Evolutionary conservation across 2,113 vertebrate genomes (phyloP), one percentile per base, ranked within the genome.

Genomic region (Syngnathus typhle): DNA sequence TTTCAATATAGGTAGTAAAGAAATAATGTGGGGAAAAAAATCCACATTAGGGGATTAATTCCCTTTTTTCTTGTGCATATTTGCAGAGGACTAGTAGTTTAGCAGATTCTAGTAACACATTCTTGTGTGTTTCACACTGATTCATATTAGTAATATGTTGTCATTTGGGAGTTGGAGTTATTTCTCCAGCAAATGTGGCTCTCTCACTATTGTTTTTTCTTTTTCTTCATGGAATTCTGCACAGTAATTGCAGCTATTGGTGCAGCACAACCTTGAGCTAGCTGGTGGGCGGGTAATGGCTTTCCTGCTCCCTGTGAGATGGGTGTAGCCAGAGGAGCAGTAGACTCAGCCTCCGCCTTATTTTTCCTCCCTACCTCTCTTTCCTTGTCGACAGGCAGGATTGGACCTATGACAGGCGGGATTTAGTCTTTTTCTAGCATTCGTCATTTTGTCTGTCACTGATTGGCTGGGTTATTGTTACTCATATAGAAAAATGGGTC

Each of bases 401-500:
- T 82, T 79, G 70, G 71, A 73, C 82, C 73, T 79, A 59, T 77
- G 77, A 85, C 68, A 69, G 74, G 84, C 75, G 81, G 85, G 61
- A 85, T 81, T 71, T 47, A 55, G 71, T 84, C 78, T 71, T 77
- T 74, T 79, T 74, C 72, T 76, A 78, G 72, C 60, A 49, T 82
- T 81, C 65, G 64, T 83, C 74, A 77, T 85, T 73, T 75, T 52
- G 72, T 85, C 82, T 77, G 65, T 67, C 70, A 55, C 68, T 83
- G 83, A 88, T 82, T 89, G 88, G 84, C 76, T 85, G 61, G 68
- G 81, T 74, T 80, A 76, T 85, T 84, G 85, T 88, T 86, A 87
- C 88, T 88, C 84, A 79, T 75, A 77, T 67, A 70, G 82, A 88
- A 87, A 89, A 91, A 87, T 90, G 88, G 88, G 88, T 90, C 88